Evolutionary conservation across 2,113 vertebrate species (phyloP).

Genomic region (Pholis gunnellus): DNA sequence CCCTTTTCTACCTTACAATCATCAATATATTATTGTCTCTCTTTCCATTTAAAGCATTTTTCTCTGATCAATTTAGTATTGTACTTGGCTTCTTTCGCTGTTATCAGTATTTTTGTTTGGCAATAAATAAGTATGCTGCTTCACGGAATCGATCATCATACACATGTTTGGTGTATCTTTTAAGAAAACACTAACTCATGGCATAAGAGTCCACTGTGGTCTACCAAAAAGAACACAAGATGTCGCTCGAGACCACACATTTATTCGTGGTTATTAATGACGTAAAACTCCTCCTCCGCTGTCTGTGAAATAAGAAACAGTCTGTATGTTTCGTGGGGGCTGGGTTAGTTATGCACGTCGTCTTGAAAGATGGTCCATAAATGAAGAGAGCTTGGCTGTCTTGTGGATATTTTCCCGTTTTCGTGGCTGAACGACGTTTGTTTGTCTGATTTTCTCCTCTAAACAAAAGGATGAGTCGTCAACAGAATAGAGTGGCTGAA

Average conservation of each 20-base stretch:
- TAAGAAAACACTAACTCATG: neutral
- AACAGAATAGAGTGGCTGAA: neutral
- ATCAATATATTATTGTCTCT: neutral
- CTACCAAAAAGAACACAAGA: slow-evolving; percentile 37
- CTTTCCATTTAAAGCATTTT: neutral
- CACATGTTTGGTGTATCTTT: neutral
- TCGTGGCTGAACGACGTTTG: neutral
- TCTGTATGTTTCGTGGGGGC: neutral
- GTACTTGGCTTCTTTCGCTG: neutral
- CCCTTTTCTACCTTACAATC: neutral
- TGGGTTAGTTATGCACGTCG: neutral
- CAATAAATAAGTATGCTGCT: neutral
- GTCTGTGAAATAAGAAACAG: slow-evolving; percentile 16
- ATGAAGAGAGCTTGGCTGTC: neutral
- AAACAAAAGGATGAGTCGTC: slow-evolving; percentile 35
- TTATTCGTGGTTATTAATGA: neutral
- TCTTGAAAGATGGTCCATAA: neutral
- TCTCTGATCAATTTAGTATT: neutral
- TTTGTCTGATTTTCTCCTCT: neutral
- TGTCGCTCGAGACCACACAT: slow-evolving; percentile 66
- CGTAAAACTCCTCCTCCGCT: slow-evolving; percentile 50
- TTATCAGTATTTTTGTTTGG: neutral
- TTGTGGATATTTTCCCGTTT: neutral
- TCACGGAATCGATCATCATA: rapidly evolving
- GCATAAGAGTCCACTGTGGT: neutral